Conservation (phyloP, 1,140 invertebrate genomes). For the Pseudomyrmex dendroicus region DNA sequence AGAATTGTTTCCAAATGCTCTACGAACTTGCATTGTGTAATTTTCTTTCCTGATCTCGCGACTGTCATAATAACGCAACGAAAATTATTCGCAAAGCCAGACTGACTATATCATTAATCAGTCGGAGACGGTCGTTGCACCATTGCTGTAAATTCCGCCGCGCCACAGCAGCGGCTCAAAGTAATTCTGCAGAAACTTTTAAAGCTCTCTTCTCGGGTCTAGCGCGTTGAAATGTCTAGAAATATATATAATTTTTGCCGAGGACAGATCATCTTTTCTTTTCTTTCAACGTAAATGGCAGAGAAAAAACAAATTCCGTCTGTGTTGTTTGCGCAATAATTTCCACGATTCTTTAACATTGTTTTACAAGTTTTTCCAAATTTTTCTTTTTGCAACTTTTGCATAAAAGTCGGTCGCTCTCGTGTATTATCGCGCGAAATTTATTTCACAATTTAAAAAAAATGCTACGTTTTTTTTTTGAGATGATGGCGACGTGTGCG, state of each 20-base stretch:
- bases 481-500: background rate
- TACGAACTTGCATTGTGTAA: constrained; percentile 19
- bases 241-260: constrained; percentile 8
- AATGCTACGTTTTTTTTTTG: background rate
- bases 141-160: constrained; percentile 22
- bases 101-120: constrained; percentile 34
- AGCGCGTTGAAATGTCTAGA: background rate
- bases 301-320: no score
- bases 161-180: background rate
- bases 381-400: background rate
- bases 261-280: background rate
- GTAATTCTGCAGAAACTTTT: constrained; percentile 4
- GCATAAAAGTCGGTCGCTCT: constrained; percentile 20
- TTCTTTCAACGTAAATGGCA: no score
- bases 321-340: background rate
- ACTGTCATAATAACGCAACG: constrained; percentile 31
- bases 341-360: background rate
- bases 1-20: constrained; percentile 34
- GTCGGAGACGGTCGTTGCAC: constrained; percentile 13
- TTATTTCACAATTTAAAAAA: background rate
- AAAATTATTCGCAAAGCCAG: constrained; percentile 36
- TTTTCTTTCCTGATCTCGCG: constrained; percentile 33
- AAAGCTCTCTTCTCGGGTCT: background rate
- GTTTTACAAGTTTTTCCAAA: no score
- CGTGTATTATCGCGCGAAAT: constrained; percentile 32